Conservation (phyloP, 2,113 vertebrate species). For the Odocoileus hemionus region DNA sequence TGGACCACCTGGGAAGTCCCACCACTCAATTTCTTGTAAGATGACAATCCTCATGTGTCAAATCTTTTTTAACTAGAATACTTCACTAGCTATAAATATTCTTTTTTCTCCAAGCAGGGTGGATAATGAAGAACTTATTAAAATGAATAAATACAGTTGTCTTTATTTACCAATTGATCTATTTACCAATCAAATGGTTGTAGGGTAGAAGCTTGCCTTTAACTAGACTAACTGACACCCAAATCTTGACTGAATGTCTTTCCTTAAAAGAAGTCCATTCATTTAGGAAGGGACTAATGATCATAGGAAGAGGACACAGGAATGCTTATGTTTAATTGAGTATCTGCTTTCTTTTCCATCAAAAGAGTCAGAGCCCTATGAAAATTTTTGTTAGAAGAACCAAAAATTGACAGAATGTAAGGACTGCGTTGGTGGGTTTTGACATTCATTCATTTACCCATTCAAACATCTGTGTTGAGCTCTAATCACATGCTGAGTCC, state of each 20-base stretch:
- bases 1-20: background rate
- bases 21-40: background rate
- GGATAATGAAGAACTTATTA: background rate
- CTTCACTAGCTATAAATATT: background rate
- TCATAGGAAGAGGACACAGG: background rate
- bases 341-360: slow-evolving; percentile 55
- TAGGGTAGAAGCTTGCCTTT: background rate
- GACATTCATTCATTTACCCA: background rate
- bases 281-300: background rate
- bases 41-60: background rate
- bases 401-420: background rate
- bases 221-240: background rate
- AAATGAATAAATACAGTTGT: background rate
- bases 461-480: background rate
- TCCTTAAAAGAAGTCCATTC: background rate
- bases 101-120: background rate
- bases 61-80: background rate
- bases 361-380: background rate
- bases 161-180: background rate
- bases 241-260: background rate
- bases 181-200: background rate
- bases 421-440: background rate
- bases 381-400: background rate
- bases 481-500: background rate
- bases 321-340: slow-evolving; percentile 49